These are phyloP conservation scores for Ictidomys tridecemlineatus DNA, from an alignment of 2,113 vertebrate species.

Conservation along the genomic window DNA sequence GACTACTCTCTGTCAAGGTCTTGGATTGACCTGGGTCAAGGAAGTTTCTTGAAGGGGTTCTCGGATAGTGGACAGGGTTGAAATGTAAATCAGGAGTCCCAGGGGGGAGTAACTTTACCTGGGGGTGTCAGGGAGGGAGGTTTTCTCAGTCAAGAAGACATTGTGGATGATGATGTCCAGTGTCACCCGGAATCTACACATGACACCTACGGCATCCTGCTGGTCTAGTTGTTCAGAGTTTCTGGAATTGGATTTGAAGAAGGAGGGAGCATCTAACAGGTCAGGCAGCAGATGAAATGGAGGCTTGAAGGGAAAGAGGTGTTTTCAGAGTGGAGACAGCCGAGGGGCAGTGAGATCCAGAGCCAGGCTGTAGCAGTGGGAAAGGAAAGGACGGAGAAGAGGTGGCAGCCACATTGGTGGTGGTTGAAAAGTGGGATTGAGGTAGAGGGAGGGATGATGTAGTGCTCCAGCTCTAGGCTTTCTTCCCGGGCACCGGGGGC, in stretches of 20 bases:
- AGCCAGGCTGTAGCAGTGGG: background rate
- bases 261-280: background rate
- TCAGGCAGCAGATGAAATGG: background rate
- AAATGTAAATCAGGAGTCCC: background rate
- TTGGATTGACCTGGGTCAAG: background rate
- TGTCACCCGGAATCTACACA: background rate
- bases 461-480: background rate
- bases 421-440: background rate
- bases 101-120: background rate
- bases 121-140: background rate
- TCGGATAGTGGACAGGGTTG: background rate
- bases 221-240: background rate
- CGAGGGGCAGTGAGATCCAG: background rate
- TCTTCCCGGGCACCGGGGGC: background rate
- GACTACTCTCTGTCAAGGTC: background rate
- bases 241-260: background rate
- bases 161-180: rapidly evolving
- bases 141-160: background rate
- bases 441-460: background rate
- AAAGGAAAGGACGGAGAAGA: background rate
- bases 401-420: background rate
- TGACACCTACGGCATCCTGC: background rate
- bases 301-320: background rate
- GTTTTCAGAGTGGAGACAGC: background rate
- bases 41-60: background rate